Conservation (phyloP, 2,113 vertebrate species). For the Poeciliopsis turrubarensis region DNA sequence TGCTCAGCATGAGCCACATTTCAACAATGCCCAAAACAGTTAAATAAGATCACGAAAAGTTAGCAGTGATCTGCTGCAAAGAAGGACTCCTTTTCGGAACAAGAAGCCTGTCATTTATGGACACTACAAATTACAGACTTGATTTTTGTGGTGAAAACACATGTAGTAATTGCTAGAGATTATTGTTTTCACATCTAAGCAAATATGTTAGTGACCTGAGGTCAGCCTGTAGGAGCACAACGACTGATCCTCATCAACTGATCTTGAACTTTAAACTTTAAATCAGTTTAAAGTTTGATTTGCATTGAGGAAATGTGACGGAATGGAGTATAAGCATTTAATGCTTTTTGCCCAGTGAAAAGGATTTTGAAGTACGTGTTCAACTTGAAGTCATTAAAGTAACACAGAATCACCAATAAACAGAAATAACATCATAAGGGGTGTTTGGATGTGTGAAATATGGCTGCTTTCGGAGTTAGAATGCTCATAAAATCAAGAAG, state of each 20-base stretch:
- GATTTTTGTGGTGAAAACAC: background rate
- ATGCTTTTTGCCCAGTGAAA: background rate
- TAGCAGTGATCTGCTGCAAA: background rate
- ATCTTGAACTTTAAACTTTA: too few relatives aligned
- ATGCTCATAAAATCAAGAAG: too few relatives aligned
- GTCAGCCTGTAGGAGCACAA: background rate
- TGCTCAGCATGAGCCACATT: too few relatives aligned
- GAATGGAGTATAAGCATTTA: background rate
- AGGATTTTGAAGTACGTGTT: background rate
- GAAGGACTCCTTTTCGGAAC: background rate
- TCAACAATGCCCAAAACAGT: background rate
- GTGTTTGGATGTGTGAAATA: too few relatives aligned
- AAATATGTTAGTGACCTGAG: too few relatives aligned
- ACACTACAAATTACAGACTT: background rate
- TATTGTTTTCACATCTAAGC: background rate
- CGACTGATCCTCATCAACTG: background rate
- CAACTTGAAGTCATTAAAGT: background rate
- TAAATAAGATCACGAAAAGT: background rate
- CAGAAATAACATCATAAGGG: constrained; percentile 1
- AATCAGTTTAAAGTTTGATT: background rate
- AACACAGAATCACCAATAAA: constrained; percentile 4
- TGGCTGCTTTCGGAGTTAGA: too few relatives aligned
- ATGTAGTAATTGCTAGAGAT: background rate
- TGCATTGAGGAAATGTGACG: background rate
- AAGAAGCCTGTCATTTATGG: background rate